Percentiles rank a stretch among this genome's conserved stretches.
Conservation (phyloP, 2,113 vertebrate species). For the Pollimyrus isidori region DNA sequence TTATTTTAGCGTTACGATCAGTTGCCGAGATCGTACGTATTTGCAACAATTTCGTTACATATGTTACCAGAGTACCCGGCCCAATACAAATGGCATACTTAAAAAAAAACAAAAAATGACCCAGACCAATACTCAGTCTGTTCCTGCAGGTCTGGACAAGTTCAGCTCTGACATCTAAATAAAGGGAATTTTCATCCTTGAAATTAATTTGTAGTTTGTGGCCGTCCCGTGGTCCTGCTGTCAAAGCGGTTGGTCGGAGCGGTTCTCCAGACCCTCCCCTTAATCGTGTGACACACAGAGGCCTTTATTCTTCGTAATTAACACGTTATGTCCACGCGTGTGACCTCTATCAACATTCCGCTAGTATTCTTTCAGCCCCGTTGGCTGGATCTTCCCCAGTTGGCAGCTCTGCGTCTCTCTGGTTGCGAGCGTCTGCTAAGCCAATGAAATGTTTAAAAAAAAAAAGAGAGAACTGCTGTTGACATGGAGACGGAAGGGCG, state of each 20-base stretch:
- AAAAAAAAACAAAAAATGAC: not conserved
- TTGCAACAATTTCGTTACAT: not conserved
- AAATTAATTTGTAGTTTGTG: not conserved
- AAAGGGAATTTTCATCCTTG: not conserved
- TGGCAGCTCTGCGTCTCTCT: not conserved
- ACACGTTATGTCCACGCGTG: not conserved
- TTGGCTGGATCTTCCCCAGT: not conserved
- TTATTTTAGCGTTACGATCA: not conserved
- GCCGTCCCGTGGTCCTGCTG: not conserved
- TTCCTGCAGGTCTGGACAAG: not conserved
- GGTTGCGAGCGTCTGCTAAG: not conserved
- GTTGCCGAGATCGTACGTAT: not conserved
- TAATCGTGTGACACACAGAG: not conserved
- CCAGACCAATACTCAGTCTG: not conserved
- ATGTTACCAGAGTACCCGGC: not conserved
- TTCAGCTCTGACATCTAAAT: not conserved
- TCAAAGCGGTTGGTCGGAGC: not conserved
- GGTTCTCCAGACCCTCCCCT: not conserved
- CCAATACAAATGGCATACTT: not conserved
- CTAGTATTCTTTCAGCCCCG: not conserved
- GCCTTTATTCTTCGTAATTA: not conserved
- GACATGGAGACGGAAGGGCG: constrained; percentile 38
- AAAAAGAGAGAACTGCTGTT: not conserved
- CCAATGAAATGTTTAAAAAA: not conserved
- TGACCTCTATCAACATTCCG: not conserved